A percentile compares a stretch with the other conserved stretches of the same genome.
phyloP scores from a whole-genome alignment of 2,888 invertebrate species.

The Lepeophtheirus nordmannii region DNA sequence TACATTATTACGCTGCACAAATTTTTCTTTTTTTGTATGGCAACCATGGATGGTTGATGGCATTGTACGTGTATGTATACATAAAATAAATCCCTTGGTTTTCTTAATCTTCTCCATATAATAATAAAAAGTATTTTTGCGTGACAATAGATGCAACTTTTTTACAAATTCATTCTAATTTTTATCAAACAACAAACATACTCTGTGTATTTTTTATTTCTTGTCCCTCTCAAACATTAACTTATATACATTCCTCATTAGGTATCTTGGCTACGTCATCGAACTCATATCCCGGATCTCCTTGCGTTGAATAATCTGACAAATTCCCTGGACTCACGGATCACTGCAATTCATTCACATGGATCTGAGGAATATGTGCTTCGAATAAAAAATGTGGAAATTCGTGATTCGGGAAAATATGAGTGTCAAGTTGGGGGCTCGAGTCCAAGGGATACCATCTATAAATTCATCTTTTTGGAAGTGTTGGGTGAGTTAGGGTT shows the following conservation, averaged over 20 bases:
- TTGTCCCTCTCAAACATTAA: too few relatives aligned
- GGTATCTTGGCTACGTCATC: constrained; percentile 14
- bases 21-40: too few relatives aligned
- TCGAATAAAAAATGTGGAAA: constrained; percentile 3
- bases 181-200: too few relatives aligned
- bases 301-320: constrained; percentile 15
- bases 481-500: constrained; percentile 1
- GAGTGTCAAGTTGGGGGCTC: constrained; percentile 17
- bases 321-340: not conserved
- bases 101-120: too few relatives aligned
- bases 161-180: too few relatives aligned
- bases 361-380: constrained; percentile 12
- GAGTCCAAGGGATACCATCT: not conserved
- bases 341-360: constrained; percentile 10
- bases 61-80: too few relatives aligned
- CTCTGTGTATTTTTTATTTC: too few relatives aligned
- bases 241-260: not conserved
- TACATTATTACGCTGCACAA: too few relatives aligned
- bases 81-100: too few relatives aligned
- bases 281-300: constrained; percentile 3
- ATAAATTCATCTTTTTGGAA: constrained; percentile 1
- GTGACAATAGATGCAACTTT: too few relatives aligned
- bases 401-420: constrained; percentile 6
- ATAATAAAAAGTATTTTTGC: too few relatives aligned
- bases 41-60: too few relatives aligned